Percentiles rank a stretch among this genome's conserved stretches.
Evolutionary conservation across 2,888 invertebrate species (phyloP).

Genomic region (Tuberolachnus salignus): DNA sequence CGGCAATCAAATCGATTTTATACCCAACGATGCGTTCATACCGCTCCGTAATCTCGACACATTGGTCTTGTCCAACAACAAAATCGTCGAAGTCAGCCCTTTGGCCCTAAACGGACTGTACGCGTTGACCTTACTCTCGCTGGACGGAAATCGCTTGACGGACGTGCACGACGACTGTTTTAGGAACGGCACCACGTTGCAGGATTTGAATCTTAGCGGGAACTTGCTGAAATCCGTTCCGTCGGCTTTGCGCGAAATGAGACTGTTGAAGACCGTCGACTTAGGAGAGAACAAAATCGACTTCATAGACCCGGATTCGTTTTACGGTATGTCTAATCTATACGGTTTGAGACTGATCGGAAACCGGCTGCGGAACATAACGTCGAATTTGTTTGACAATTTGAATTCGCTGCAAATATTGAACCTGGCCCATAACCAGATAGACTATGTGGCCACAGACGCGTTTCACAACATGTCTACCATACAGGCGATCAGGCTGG

Average conservation of each 20-base stretch:
- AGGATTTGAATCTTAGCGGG: conserved; percentile 88
- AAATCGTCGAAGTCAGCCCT: conserved; percentile 81
- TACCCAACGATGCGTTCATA: conserved; percentile 85
- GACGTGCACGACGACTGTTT: conserved; percentile 87
- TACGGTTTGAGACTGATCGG: conserved; percentile 87
- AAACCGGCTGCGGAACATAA: conserved; percentile 83
- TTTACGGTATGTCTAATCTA: conserved; percentile 82
- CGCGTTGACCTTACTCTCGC: conserved; percentile 80
- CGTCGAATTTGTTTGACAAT: conserved; percentile 78
- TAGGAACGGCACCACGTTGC: conserved; percentile 86
- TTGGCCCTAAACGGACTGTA: conserved; percentile 87
- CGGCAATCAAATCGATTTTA: conserved; percentile 80
- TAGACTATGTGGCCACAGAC: conserved; percentile 77
- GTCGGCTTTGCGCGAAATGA: conserved; percentile 81
- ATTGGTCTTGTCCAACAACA: conserved; percentile 83
- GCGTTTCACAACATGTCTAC: conserved; percentile 80
- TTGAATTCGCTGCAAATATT: conserved; percentile 82
- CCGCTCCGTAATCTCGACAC: conserved; percentile 93
- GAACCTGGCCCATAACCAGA: conserved; percentile 85
- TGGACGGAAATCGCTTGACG: conserved; percentile 84
- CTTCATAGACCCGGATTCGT: conserved; percentile 79
- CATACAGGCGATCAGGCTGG: conserved; percentile 84
- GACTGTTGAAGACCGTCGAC: conserved; percentile 84
- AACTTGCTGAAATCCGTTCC: conserved; percentile 83
- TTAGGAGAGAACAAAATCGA: conserved; percentile 89